phyloP scores from a whole-genome alignment of 2,797 vertebrate species.

The Aeoliscus strigatus region DNA sequence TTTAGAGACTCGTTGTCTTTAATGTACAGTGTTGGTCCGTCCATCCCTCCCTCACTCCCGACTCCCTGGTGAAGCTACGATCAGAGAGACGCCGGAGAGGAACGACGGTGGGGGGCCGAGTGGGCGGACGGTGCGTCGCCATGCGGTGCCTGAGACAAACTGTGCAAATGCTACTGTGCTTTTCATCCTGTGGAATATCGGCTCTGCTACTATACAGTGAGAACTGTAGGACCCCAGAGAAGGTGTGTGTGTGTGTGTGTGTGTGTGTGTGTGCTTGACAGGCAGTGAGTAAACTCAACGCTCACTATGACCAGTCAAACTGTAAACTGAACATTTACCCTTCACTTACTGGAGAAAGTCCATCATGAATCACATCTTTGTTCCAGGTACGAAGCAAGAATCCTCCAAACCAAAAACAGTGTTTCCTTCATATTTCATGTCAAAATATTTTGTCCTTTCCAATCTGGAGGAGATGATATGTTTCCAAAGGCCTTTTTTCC shows the following conservation, averaged over 20 bases:
- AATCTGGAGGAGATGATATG: constrained; percentile 18
- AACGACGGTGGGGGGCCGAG: constrained; percentile 28
- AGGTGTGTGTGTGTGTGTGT: constrained; percentile 14
- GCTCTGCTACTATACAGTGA: constrained; percentile 22
- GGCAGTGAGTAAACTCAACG: constrained; percentile 37
- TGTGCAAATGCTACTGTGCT: constrained; percentile 72
- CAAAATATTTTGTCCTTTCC: constrained; percentile 18
- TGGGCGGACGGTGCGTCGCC: constrained; percentile 48
- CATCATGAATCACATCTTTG: constrained; percentile 18
- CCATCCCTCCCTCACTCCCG: constrained; percentile 6
- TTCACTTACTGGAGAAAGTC: constrained; percentile 49
- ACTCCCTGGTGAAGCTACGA: constrained; percentile 56
- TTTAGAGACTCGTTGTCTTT: constrained; percentile 5
- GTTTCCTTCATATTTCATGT: constrained; percentile 21
- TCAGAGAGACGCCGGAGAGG: constrained; percentile 35
- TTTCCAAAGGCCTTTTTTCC: constrained; percentile 24
- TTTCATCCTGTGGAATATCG: constrained; percentile 33
- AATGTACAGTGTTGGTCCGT: constrained; percentile 39
- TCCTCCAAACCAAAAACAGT: constrained; percentile 23
- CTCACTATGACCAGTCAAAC: constrained; percentile 40
- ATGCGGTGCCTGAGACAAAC: constrained; percentile 74
- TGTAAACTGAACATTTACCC: constrained; percentile 62
- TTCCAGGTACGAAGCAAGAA: constrained; percentile 20
- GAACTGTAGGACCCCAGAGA: constrained; percentile 27
- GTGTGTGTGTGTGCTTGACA: constrained; percentile 15